Percentiles rank a stretch among this genome's conserved stretches.
Conservation (phyloP, 2,113 vertebrate species). For the Oenanthe melanoleuca region DNA sequence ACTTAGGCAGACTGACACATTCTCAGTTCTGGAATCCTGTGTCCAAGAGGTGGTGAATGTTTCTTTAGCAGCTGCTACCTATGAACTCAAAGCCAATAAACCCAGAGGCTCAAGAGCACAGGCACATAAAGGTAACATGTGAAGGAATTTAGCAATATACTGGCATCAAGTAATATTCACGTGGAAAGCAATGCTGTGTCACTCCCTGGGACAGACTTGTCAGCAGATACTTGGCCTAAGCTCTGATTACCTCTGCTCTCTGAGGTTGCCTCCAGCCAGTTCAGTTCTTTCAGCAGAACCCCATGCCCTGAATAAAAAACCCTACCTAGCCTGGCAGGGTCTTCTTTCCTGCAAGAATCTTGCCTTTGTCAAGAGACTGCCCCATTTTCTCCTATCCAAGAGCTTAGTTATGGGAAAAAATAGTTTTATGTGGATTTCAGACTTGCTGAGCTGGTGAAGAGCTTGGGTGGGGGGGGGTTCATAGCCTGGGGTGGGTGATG, state of each 20-base stretch:
- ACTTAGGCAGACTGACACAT: not conserved
- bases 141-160: not conserved
- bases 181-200: not conserved
- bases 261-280: not conserved
- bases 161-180: not conserved
- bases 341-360: not conserved
- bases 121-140: not conserved
- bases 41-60: no score
- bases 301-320: not conserved
- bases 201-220: not conserved
- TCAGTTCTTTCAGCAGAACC: not conserved
- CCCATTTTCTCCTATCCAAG: not conserved
- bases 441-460: not conserved
- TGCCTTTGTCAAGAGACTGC: not conserved
- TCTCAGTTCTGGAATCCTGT: not conserved
- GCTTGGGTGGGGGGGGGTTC: not conserved
- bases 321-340: not conserved
- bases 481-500: not conserved
- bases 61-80: not conserved
- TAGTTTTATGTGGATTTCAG: not conserved
- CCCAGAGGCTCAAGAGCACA: not conserved
- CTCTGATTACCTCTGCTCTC: not conserved
- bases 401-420: not conserved
- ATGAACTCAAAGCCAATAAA: not conserved
- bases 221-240: not conserved